Base-by-base conservation (phyloP, 2,888 invertebrate species). In the Cantharis rustica region DNA sequence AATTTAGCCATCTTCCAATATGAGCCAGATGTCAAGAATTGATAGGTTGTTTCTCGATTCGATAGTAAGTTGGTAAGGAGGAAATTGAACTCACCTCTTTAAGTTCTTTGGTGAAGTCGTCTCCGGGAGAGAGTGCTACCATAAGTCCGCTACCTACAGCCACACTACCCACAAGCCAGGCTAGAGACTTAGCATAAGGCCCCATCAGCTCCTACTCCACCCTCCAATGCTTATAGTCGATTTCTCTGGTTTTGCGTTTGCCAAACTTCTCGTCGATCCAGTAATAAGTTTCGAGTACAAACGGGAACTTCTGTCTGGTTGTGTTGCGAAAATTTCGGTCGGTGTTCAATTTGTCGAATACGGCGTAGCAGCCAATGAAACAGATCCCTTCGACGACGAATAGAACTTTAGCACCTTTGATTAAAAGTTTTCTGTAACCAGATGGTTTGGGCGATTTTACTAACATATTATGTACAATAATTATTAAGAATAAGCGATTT, bases 261-360 rank as follows among this genome's bases (percentile, higher is more conserved):
- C 91, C 90, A 10, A 93, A 81, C 63, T 88, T 85, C 88, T 95
- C 95, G 73, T 94, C 94, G 26, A 94, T 83, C 81, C 88, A 88
- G 86, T 95, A 95, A 87, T 93, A 95, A 69, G 90, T 89, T 81
- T 95, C 92, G 79, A 95, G 88, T 31, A 93, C 85, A 84, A 88
- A 90, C 71, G 93, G 93, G 86, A 89, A 93, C 80, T 94, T 92
- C 74, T 92, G 89, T 87, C 90, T 89, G 87, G 94, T 90, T 85
- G 93, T 93, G 82, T 91, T 89, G 79, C 95, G 92, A 84, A 93
- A 93, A 88, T 93, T 95, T 90, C 93, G 90, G 83, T 93, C 92
- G 70, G 91, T 91, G 85, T 94, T 95, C 86, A 94, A 90, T 88
- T 91, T 91, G 85, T 90, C 89, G 92, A 93, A 95, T 82, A 93